A percentile compares a stretch with the other conserved stretches of the same genome.
These are phyloP conservation scores for Pachliopta kotzebuea DNA, from an alignment of 2,888 invertebrate species.

Conservation along the genomic window DNA sequence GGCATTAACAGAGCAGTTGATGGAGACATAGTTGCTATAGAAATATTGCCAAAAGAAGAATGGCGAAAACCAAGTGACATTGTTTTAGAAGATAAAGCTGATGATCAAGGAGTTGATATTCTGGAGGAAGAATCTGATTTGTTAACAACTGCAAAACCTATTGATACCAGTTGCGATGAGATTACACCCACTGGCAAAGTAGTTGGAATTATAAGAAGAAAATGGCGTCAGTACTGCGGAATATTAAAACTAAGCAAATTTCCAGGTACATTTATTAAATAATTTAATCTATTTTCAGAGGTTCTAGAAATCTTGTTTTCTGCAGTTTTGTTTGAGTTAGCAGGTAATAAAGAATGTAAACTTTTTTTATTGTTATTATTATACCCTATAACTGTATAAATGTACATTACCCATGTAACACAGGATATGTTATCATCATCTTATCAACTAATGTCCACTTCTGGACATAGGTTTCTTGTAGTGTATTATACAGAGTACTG, in stretches of 20 bases:
- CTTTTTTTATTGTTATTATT: too few species aligned
- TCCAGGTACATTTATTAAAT: conserved; percentile 65
- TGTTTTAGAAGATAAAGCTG: conserved; percentile 87
- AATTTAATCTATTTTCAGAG: too few species aligned
- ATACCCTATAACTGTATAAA: too few species aligned
- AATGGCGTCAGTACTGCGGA: conserved; percentile 99
- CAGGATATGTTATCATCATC: too few species aligned
- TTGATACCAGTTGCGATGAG: conserved; percentile 55
- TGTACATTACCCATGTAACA: too few species aligned
- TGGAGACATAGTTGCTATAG: conserved; percentile 95
- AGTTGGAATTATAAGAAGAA: conserved; percentile 97
- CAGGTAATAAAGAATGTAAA: too few species aligned
- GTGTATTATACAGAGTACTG: too few species aligned
- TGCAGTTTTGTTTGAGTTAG: too few species aligned
- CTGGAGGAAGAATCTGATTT: conserved; percentile 82
- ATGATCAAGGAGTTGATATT: conserved; percentile 83
- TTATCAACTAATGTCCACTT: too few species aligned
- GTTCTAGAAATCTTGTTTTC: too few species aligned
- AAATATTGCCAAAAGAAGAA: conserved; percentile 91
- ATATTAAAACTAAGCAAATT: conserved; percentile 90
- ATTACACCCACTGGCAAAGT: conserved; percentile 72
- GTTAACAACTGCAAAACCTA: conserved; percentile 48
- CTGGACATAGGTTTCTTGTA: too few species aligned
- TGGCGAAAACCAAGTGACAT: conserved; percentile 96
- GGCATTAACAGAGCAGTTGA: conserved; percentile 96